These are phyloP conservation scores for Orthosia cruda DNA, from an alignment of 2,888 invertebrate species.

Conservation along the genomic window DNA sequence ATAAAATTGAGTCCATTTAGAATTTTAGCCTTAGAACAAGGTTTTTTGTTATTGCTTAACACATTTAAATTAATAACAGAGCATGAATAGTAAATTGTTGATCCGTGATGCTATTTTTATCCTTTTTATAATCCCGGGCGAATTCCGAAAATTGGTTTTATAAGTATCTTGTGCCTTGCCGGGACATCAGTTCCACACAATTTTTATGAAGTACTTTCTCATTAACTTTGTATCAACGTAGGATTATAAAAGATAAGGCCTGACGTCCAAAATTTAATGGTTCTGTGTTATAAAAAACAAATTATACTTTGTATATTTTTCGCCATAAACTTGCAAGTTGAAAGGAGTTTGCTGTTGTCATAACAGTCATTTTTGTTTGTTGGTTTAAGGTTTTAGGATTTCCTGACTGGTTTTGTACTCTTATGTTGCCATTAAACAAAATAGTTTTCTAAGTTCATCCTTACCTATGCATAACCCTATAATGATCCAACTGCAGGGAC, in stretches of 20 bases:
- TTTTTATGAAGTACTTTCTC: slow-evolving; percentile 51
- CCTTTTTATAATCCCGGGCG: slow-evolving; percentile 30
- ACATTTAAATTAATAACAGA: slow-evolving; percentile 30
- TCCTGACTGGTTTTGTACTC: too few species aligned
- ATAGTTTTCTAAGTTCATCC: too few species aligned
- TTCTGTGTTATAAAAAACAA: neutral
- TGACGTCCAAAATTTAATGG: slow-evolving; percentile 5
- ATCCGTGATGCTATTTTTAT: slow-evolving; percentile 33
- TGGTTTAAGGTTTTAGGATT: neutral
- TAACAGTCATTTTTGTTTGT: neutral
- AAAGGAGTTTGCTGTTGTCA: neutral
- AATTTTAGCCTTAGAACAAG: too few species aligned
- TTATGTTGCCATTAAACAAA: too few species aligned
- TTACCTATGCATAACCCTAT: too few species aligned
- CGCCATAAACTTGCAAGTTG: neutral
- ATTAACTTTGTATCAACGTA: slow-evolving; percentile 59
- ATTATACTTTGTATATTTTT: slow-evolving; percentile 5
- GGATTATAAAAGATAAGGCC: slow-evolving; percentile 37
- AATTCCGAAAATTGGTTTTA: slow-evolving; percentile 33
- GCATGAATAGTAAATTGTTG: slow-evolving; percentile 46
- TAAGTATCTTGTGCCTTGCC: slow-evolving; percentile 46
- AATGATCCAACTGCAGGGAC: too few species aligned
- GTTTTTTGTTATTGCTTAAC: too few species aligned
- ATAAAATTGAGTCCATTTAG: too few species aligned
- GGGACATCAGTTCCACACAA: slow-evolving; percentile 49